A percentile compares a stretch with the other conserved stretches of the same genome.
Evolutionary conservation across 2,113 vertebrate genomes (phyloP).

Genomic region (Rhinolophus ferrumequinum): DNA sequence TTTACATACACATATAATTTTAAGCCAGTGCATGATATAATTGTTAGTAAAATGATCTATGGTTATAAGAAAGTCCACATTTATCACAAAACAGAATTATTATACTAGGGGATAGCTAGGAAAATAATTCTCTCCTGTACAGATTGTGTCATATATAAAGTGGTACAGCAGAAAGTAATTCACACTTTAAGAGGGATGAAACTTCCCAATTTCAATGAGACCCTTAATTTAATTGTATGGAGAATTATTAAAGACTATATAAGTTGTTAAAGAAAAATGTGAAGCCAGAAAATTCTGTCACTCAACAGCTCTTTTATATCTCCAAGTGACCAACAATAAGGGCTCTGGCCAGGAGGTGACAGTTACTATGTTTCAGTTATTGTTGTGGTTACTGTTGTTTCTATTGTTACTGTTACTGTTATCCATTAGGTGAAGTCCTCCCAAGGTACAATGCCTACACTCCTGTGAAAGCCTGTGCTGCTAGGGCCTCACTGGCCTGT

Average conservation of each 20-base stretch:
- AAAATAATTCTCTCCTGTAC: not conserved
- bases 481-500: not conserved
- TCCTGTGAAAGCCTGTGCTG: not conserved
- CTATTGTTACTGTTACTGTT: not conserved
- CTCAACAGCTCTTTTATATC: not conserved
- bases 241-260: not conserved
- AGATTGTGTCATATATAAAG: not conserved
- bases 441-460: fast-evolving
- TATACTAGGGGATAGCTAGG: not conserved
- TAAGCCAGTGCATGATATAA: not conserved
- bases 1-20: not conserved
- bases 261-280: not conserved
- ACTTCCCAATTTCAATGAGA: not conserved
- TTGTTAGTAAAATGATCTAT: not conserved
- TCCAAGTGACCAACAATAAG: not conserved
- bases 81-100: not conserved
- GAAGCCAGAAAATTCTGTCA: not conserved
- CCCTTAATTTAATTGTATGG: not conserved
- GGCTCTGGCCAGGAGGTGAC: not conserved
- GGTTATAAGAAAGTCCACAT: not conserved
- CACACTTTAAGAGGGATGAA: not conserved
- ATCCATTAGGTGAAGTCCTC: not conserved
- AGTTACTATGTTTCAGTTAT: not conserved
- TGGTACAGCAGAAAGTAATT: not conserved
- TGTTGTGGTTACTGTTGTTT: not conserved